Evolutionary conservation across 2,113 vertebrate genomes (phyloP).

Genomic region (Rhynchomys soricoides): DNA sequence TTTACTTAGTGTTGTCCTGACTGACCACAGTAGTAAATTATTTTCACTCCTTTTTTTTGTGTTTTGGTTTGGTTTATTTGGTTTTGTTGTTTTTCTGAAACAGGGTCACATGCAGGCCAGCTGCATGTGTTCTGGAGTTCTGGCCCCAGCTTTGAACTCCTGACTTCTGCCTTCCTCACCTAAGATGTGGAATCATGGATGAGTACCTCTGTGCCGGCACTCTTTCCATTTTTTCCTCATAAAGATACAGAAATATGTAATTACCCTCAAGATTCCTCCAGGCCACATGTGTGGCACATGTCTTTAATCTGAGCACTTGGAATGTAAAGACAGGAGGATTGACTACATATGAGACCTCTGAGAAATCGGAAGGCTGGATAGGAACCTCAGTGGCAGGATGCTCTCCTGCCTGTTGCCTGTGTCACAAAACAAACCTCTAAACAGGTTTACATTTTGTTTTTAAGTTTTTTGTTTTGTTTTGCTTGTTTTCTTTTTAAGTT

Average conservation of each 20-base stretch:
- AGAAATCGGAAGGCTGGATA: not conserved
- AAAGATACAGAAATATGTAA: not conserved
- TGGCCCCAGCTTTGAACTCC: not conserved
- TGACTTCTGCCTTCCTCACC: not conserved
- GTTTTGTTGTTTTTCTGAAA: not conserved
- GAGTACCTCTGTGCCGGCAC: too few relatives aligned
- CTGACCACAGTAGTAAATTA: not conserved
- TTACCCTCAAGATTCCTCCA: too few relatives aligned
- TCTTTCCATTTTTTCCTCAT: not conserved
- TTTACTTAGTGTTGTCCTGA: not conserved
- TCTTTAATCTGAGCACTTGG: not conserved
- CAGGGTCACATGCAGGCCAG: not conserved
- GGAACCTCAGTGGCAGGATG: not conserved
- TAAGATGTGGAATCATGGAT: not conserved
- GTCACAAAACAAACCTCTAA: not conserved
- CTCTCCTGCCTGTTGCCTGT: not conserved
- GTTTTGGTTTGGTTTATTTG: not conserved
- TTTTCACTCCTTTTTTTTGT: not conserved
- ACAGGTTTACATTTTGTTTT: not conserved
- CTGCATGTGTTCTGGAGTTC: too few relatives aligned
- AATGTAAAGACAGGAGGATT: not conserved
- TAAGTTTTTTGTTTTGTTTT: not conserved
- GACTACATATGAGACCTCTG: not conserved
- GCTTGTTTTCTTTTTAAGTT: not conserved
- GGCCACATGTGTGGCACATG: too few relatives aligned